phyloP scores from a whole-genome alignment of 2,113 vertebrate species.

The Neogale vison region DNA sequence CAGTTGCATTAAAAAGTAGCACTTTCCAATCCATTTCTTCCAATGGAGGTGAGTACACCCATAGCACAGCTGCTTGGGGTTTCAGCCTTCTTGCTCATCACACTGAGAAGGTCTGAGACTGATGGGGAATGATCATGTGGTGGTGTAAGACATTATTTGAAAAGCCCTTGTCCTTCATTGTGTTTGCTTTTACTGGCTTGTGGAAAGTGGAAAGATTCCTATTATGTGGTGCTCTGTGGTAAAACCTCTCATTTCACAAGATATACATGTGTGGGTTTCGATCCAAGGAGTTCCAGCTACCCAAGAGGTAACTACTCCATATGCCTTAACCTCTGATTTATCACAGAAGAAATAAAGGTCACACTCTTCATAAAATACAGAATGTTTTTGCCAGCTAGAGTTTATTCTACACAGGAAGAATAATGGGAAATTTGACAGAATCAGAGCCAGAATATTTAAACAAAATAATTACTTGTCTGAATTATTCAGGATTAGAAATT shows the following conservation, averaged over 20 bases:
- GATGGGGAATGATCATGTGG: background rate
- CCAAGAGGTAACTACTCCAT: background rate
- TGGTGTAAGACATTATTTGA: background rate
- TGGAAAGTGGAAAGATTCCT: background rate
- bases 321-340: background rate
- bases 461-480: conserved; percentile 9
- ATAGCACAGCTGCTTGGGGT: background rate
- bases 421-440: background rate
- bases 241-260: conserved; percentile 40
- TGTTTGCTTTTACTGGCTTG: background rate
- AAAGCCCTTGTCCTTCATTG: background rate
- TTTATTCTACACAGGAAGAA: background rate
- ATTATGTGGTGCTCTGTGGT: background rate
- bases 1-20: background rate
- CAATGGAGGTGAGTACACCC: background rate
- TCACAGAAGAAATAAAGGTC: background rate
- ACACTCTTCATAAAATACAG: background rate
- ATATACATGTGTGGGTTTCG: background rate
- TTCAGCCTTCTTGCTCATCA: background rate
- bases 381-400: background rate
- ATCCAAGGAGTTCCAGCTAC: background rate
- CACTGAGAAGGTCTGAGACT: background rate
- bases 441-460: conserved; percentile 8
- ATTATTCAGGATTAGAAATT: conserved; percentile 1
- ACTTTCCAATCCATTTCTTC: background rate